Evolutionary conservation across 2,888 invertebrate genomes (phyloP).

Genomic region (Deilephila elpenor): DNA sequence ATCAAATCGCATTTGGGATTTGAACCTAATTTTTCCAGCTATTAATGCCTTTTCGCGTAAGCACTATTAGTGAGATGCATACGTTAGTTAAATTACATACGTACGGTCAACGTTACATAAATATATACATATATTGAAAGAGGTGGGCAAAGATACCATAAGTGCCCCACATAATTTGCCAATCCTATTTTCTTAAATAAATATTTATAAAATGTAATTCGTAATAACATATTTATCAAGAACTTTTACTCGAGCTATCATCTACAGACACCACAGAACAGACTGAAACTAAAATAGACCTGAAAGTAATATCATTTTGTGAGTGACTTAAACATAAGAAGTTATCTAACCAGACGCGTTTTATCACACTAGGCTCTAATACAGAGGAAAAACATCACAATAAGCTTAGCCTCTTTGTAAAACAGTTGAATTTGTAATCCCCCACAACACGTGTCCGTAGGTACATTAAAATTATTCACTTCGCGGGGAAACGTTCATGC

Average conservation of each 20-base stretch:
- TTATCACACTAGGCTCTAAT: neutral
- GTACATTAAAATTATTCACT: slow-evolving; percentile 56
- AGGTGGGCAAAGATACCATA: no score
- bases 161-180: no score
- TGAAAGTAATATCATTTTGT: neutral
- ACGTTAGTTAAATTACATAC: no score
- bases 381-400: slow-evolving; percentile 20
- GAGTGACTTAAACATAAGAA: neutral
- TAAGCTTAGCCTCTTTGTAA: slow-evolving; percentile 26
- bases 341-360: neutral
- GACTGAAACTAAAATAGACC: neutral
- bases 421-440: slow-evolving; percentile 28
- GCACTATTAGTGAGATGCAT: no score
- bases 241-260: no score
- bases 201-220: no score
- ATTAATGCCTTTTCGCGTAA: no score
- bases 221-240: no score
- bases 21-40: neutral
- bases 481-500: slow-evolving; percentile 50
- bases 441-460: slow-evolving; percentile 26
- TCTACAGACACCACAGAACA: no score
- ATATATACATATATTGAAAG: no score
- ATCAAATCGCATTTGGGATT: neutral
- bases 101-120: no score
- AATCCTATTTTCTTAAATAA: no score